Conservation (phyloP, 2,113 vertebrate genomes). For the Hassar affinis region DNA sequence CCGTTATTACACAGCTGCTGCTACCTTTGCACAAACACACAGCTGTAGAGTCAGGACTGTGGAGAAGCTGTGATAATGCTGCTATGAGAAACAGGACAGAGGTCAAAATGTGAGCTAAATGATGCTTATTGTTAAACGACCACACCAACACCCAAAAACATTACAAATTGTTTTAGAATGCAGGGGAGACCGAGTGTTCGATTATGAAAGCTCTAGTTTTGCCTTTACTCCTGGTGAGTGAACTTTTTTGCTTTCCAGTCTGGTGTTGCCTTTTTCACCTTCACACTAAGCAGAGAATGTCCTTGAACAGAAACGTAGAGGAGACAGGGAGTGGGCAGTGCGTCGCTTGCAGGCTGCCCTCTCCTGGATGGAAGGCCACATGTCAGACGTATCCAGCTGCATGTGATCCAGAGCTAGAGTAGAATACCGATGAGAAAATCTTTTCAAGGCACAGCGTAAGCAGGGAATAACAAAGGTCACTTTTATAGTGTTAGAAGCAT, state of each 20-base stretch:
- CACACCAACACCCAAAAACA: neutral
- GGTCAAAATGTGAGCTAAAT: neutral
- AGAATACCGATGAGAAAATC: slow-evolving; percentile 31
- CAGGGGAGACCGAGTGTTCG: neutral
- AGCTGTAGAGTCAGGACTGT: slow-evolving; percentile 7
- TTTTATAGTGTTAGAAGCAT: neutral
- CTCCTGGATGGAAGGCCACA: slow-evolving; percentile 47
- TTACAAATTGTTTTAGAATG: neutral
- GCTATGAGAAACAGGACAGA: neutral
- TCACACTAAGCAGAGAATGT: slow-evolving; percentile 31
- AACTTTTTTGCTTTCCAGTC: neutral
- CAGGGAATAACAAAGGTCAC: neutral
- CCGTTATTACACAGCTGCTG: slow-evolving; percentile 30
- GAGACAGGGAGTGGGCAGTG: neutral
- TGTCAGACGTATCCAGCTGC: neutral
- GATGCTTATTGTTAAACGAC: neutral
- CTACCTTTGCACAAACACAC: slow-evolving; percentile 13
- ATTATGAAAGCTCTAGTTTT: neutral
- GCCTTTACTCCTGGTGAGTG: neutral
- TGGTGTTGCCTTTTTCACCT: slow-evolving; percentile 41
- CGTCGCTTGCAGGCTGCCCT: slow-evolving; percentile 26
- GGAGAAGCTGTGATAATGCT: neutral
- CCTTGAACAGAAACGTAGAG: slow-evolving; percentile 52
- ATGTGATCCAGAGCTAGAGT: slow-evolving; percentile 18
- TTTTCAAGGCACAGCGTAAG: neutral